phyloP scores from a whole-genome alignment of 2,113 vertebrate species.

The Mustela nigripes region DNA sequence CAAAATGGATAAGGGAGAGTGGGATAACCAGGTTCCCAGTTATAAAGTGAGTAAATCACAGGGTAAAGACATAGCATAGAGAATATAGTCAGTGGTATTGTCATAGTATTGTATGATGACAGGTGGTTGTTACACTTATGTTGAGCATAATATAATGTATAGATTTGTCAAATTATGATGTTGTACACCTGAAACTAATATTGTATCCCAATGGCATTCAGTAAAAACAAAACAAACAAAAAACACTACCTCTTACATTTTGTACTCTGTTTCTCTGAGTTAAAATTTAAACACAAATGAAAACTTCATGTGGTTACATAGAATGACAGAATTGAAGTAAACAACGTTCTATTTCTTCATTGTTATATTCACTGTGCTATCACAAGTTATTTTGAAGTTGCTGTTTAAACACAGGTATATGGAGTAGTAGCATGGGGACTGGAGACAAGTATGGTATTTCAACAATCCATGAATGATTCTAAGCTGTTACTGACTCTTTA shows the following conservation, averaged over 20 bases:
- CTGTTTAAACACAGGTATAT: neutral
- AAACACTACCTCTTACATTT: neutral
- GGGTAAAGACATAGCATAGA: neutral
- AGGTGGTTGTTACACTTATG: neutral
- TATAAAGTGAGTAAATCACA: neutral
- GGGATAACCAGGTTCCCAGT: neutral
- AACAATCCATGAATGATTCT: neutral
- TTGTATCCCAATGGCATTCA: neutral
- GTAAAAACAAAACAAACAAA: neutral
- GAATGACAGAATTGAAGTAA: neutral
- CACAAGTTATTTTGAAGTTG: neutral
- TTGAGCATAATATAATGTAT: neutral
- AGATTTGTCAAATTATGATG: neutral
- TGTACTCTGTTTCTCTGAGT: neutral
- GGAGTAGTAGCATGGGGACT: neutral
- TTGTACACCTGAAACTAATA: neutral
- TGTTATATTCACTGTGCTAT: no score
- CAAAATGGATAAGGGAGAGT: neutral
- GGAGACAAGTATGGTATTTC: neutral
- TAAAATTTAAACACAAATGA: neutral
- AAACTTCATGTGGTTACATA: neutral
- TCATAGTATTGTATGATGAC: neutral
- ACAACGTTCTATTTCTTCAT: neutral
- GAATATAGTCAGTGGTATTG: neutral
- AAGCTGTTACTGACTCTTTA: neutral